These are phyloP conservation scores for Eurosta solidaginis DNA, from an alignment of 1,140 invertebrate species.

Conservation along the genomic window DNA sequence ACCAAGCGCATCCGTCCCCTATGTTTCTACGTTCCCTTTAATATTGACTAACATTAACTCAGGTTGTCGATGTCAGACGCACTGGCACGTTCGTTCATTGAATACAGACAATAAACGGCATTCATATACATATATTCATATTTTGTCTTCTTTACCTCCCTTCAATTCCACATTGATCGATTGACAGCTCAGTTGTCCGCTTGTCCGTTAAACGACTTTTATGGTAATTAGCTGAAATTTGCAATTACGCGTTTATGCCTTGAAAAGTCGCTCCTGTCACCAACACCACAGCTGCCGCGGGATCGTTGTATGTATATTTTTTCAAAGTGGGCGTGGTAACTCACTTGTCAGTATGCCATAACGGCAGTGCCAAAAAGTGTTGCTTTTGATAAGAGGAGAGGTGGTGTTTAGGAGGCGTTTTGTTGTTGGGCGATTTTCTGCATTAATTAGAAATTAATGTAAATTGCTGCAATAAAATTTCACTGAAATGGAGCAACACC, in stretches of 20 bases:
- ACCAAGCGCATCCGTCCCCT: background rate
- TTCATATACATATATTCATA: background rate
- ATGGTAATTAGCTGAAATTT: constrained; percentile 33
- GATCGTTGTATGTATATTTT: background rate
- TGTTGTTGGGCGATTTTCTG: constrained; percentile 13
- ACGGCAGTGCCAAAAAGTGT: background rate
- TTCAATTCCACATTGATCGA: background rate
- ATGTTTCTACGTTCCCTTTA: no score
- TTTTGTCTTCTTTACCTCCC: background rate
- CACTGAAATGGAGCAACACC: constrained; percentile 20
- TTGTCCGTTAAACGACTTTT: constrained; percentile 6
- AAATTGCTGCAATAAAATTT: constrained; percentile 32
- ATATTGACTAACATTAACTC: background rate
- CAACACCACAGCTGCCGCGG: background rate
- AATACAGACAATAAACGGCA: background rate
- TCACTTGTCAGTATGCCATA: background rate
- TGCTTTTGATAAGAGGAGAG: background rate
- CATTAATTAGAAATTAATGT: constrained; percentile 33
- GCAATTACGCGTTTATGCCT: constrained; percentile 27
- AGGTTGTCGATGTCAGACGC: background rate
- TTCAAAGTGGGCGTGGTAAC: background rate
- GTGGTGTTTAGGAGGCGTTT: background rate
- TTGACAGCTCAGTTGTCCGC: background rate
- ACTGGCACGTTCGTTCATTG: background rate
- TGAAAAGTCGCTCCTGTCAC: constrained; percentile 22